These are phyloP conservation scores for Stratiolaelaps scimitus DNA, from an alignment of 1,140 invertebrate species.

Conservation along the genomic window DNA sequence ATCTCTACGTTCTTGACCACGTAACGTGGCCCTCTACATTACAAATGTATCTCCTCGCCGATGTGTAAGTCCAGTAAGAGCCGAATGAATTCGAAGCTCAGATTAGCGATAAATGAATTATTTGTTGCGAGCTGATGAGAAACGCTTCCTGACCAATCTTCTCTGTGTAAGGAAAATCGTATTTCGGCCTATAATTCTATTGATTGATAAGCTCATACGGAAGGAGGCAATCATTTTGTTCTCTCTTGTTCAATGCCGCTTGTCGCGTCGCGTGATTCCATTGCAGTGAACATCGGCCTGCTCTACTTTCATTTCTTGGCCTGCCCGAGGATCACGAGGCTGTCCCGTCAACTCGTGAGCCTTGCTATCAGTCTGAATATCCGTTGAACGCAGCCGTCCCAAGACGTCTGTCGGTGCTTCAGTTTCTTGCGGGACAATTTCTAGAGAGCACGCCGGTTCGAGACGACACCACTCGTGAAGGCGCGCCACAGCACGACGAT, in stretches of 20 bases:
- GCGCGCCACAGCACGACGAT: slow-evolving; percentile 52
- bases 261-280: too few relatives aligned
- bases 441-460: slow-evolving; percentile 79
- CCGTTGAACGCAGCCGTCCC: slow-evolving; percentile 64
- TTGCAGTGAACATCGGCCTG: slow-evolving; percentile 5
- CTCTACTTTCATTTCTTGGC: slow-evolving; percentile 17
- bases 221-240: too few relatives aligned
- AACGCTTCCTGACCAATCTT: too few relatives aligned
- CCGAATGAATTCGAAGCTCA: neutral
- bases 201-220: too few relatives aligned
- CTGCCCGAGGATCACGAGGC: slow-evolving; percentile 8
- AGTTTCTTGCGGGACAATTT: slow-evolving; percentile 85
- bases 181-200: too few relatives aligned
- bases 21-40: slow-evolving; percentile 90
- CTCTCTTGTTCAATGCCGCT: too few relatives aligned
- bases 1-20: slow-evolving; percentile 75
- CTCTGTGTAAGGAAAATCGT: too few relatives aligned
- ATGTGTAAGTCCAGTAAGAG: slow-evolving; percentile 36
- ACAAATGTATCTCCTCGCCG: slow-evolving; percentile 58
- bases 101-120: neutral
- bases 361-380: slow-evolving; percentile 57
- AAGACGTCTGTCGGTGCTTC: slow-evolving; percentile 67
- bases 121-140: too few relatives aligned
- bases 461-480: slow-evolving; percentile 85
- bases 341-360: neutral